Evolutionary conservation across 1,140 invertebrate species (phyloP).

Genomic region (Aporrectodea caliginosa): DNA sequence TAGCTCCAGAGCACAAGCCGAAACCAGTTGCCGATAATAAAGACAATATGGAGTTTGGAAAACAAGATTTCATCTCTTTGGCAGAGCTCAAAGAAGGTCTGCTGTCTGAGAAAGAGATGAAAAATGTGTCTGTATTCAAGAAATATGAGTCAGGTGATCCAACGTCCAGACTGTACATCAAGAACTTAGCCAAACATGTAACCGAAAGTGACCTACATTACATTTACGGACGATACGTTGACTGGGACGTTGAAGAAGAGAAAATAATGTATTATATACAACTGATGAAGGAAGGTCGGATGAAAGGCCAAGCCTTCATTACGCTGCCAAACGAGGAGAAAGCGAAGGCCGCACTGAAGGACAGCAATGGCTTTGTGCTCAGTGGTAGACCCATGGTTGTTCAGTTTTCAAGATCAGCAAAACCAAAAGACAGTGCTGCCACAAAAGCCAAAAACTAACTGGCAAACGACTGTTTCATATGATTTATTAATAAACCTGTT

Average conservation of each 20-base stretch:
- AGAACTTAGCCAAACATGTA: constrained; percentile 82
- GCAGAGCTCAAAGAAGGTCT: constrained; percentile 62
- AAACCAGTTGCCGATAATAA: constrained; percentile 45
- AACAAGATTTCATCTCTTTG: constrained; percentile 58
- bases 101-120: constrained; percentile 69
- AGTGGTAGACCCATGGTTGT: constrained; percentile 86
- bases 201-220: constrained; percentile 70
- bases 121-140: constrained; percentile 74
- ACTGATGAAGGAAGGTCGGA: constrained; percentile 88
- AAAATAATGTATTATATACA: constrained; percentile 72
- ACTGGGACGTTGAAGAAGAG: constrained; percentile 57
- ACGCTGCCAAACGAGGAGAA: constrained; percentile 69
- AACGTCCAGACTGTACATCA: constrained; percentile 78
- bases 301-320: constrained; percentile 94
- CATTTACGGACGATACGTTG: constrained; percentile 71
- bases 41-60: constrained; percentile 34
- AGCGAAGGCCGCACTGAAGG: constrained; percentile 71
- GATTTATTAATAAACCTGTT: too few relatives aligned
- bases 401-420: constrained; percentile 72
- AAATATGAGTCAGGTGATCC: constrained; percentile 79
- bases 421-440: constrained; percentile 52
- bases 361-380: constrained; percentile 84
- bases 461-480: too few relatives aligned
- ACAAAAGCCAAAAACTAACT: too few relatives aligned
- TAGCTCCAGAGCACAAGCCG: constrained; percentile 44